Conservation (phyloP, 2,797 vertebrate species). For the Distichodus sexfasciatus region DNA sequence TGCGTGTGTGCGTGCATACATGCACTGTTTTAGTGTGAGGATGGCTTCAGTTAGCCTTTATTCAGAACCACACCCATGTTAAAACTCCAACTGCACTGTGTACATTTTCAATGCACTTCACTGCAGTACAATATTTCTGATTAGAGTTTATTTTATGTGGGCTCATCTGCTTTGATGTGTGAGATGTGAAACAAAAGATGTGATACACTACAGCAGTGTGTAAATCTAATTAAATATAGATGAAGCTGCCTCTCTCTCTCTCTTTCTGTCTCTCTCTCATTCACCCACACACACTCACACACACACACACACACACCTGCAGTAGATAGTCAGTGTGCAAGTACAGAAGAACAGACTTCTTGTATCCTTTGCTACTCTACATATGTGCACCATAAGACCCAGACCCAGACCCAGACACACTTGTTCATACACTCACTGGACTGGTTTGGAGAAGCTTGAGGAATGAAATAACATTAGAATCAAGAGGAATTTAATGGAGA, state of each 20-base stretch:
- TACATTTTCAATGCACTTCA: not conserved
- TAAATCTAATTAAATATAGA: constrained; percentile 50
- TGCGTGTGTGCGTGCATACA: not conserved
- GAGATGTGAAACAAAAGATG: constrained; percentile 38
- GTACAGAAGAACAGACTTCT: not conserved
- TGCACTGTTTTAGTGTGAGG: too few species aligned
- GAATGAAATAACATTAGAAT: not conserved
- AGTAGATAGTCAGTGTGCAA: constrained; percentile 11
- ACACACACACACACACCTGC: not conserved
- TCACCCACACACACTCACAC: not conserved
- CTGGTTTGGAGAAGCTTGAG: not conserved
- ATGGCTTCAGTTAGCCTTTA: not conserved
- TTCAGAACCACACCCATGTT: constrained; percentile 6
- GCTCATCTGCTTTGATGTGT: constrained; percentile 2
- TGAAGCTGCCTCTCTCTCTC: constrained; percentile 23
- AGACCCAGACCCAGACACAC: not conserved
- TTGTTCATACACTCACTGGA: not conserved
- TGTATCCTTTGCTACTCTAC: constrained; percentile 1
- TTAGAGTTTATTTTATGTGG: not conserved
- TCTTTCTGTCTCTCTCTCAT: not conserved
- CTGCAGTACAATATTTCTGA: not conserved
- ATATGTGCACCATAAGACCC: too few species aligned
- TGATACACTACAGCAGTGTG: constrained; percentile 30
- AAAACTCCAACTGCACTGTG: too few species aligned
- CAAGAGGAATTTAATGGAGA: too few species aligned